Evolutionary conservation across 2,797 vertebrate genomes (phyloP).

Genomic region (Phalanger gymnotis): DNA sequence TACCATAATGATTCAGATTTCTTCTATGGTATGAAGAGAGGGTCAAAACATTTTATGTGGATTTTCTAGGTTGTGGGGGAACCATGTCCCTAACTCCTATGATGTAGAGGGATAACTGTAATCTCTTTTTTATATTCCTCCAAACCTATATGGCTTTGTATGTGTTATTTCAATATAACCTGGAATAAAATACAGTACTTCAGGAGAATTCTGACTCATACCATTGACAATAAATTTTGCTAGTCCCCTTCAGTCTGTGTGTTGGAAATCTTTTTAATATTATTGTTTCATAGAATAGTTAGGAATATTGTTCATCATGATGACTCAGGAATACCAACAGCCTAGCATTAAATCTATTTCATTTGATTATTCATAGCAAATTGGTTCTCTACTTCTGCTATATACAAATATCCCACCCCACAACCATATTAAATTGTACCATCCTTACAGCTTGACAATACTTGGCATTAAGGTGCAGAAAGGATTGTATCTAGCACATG

Average conservation of each 20-base stretch:
- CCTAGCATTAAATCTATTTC: neutral
- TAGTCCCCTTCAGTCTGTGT: neutral
- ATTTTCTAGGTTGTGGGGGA: neutral
- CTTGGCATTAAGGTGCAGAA: neutral
- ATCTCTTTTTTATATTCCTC: neutral
- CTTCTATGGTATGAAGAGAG: neutral
- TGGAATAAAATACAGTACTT: neutral
- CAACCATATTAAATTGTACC: neutral
- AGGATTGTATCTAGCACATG: neutral
- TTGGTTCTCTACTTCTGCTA: neutral
- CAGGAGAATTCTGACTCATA: neutral
- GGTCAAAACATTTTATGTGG: neutral
- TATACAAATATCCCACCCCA: neutral
- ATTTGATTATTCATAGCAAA: neutral
- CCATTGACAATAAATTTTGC: neutral
- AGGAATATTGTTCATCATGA: neutral
- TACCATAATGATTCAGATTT: neutral
- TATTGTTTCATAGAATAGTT: neutral
- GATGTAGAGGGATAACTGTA: neutral
- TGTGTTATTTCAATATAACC: neutral
- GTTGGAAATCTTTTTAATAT: neutral
- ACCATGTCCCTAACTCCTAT: neutral
- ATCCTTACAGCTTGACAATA: neutral
- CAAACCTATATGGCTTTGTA: neutral
- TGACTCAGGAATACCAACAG: neutral